Percentiles rank a stretch among this genome's conserved stretches.
Conservation (phyloP, 1,140 invertebrate genomes). For the Pogonognathellus flavescens region DNA sequence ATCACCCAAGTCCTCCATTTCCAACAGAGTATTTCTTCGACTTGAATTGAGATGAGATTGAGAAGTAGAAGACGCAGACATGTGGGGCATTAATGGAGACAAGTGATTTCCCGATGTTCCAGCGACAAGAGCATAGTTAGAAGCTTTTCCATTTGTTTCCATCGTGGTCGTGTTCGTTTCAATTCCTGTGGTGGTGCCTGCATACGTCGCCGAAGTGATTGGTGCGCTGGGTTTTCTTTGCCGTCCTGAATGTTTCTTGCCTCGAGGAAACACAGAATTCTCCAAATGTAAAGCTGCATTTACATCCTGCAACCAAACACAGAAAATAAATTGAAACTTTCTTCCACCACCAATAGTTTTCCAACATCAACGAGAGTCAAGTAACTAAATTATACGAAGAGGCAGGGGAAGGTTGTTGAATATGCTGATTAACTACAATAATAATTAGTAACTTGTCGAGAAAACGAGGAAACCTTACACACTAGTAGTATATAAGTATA, state of each 20-base stretch:
- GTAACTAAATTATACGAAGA: too few species aligned
- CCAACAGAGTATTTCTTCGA: conserved; percentile 35
- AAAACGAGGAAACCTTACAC: too few species aligned
- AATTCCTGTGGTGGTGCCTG: conserved; percentile 23
- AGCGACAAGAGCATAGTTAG: neutral
- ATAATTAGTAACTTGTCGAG: too few species aligned
- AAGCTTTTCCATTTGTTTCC: conserved; percentile 10
- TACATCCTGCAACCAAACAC: conserved; percentile 75
- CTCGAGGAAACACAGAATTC: conserved; percentile 88
- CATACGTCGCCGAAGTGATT: conserved; percentile 31
- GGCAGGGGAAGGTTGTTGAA: too few species aligned
- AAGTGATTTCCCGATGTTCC: conserved; percentile 14
- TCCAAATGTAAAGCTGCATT: conserved; percentile 90
- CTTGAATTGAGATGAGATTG: neutral
- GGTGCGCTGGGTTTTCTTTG: conserved; percentile 61
- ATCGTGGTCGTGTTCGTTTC: conserved; percentile 11
- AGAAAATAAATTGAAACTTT: neutral
- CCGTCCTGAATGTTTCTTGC: conserved; percentile 71
- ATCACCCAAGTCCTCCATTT: conserved; percentile 29
- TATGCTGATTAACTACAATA: too few species aligned
- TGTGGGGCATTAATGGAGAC: conserved; percentile 28
- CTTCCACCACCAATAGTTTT: neutral
- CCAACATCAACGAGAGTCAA: neutral
- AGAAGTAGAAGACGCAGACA: neutral
- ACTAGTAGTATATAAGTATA: too few species aligned